Conservation (phyloP, 2,113 vertebrate species). For the Gnathonemus longibarbis region DNA sequence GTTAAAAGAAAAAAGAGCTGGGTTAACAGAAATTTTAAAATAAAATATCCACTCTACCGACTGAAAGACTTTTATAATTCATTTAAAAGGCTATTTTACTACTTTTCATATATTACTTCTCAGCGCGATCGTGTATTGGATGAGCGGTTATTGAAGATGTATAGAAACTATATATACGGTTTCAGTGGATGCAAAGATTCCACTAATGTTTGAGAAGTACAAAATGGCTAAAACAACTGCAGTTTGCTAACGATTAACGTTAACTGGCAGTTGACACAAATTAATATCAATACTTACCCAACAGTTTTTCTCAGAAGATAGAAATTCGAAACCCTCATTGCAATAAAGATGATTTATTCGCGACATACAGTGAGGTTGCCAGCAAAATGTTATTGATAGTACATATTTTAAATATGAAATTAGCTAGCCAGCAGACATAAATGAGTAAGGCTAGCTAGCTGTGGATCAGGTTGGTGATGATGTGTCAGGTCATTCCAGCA, state of each 20-base stretch:
- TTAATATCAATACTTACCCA: neutral
- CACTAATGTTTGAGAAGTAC: neutral
- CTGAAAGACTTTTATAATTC: neutral
- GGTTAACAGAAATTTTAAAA: neutral
- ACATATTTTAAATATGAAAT: neutral
- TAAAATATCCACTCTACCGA: neutral
- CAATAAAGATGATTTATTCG: neutral
- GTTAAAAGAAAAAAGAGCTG: neutral
- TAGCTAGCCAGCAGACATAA: neutral
- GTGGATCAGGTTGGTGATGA: neutral
- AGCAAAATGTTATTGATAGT: neutral
- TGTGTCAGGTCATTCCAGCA: neutral
- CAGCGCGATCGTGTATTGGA: neutral
- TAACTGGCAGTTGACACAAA: neutral
- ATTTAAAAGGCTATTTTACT: neutral
- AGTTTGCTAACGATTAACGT: neutral
- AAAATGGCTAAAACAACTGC: neutral
- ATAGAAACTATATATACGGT: neutral
- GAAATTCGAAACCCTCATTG: neutral
- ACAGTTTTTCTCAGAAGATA: neutral
- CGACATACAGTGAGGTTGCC: neutral
- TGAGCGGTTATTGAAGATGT: neutral
- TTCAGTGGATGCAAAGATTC: neutral
- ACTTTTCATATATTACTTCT: neutral
- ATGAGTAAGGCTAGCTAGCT: neutral